Percentiles rank a stretch among this genome's conserved stretches.
These are phyloP conservation scores for Lottia gigantea DNA, from an alignment of 2,888 invertebrate genomes.

Conservation along the genomic window DNA sequence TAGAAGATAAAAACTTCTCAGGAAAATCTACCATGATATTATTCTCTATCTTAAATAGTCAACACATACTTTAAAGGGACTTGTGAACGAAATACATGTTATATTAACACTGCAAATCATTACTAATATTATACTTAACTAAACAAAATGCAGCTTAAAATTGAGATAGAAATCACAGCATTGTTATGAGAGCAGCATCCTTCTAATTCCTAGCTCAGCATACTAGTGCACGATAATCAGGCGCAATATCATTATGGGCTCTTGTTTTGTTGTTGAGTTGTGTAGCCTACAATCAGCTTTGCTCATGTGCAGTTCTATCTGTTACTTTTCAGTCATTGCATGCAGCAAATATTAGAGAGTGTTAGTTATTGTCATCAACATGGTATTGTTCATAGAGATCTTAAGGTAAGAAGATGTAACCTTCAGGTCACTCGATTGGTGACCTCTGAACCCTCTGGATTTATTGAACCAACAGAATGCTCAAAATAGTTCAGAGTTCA, in stretches of 20 bases:
- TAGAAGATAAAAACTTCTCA: too few relatives aligned
- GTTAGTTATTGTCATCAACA: constrained; percentile 99
- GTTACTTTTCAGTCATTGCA: constrained; percentile 82
- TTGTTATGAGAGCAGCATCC: background rate
- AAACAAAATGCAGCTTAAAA: background rate
- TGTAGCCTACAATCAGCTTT: constrained; percentile 12
- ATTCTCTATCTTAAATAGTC: too few relatives aligned
- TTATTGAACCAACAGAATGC: too few relatives aligned
- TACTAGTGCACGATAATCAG: constrained; percentile 7
- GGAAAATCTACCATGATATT: too few relatives aligned
- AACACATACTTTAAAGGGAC: too few relatives aligned
- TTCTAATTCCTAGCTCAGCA: background rate
- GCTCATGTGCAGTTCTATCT: constrained; percentile 24
- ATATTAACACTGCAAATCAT: too few relatives aligned
- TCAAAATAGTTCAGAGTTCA: too few relatives aligned
- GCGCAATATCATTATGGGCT: background rate
- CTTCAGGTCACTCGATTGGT: too few relatives aligned
- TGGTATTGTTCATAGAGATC: constrained; percentile 98
- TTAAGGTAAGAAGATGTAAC: constrained; percentile 76
- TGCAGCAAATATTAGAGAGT: constrained; percentile 99
- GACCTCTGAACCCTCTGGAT: too few relatives aligned
- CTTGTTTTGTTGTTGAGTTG: background rate
- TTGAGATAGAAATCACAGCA: background rate
- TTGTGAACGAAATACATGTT: too few relatives aligned
- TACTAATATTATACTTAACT: too few relatives aligned